These are phyloP conservation scores for Bhutanitis thaidina DNA, from an alignment of 2,888 invertebrate species.

Conservation along the genomic window DNA sequence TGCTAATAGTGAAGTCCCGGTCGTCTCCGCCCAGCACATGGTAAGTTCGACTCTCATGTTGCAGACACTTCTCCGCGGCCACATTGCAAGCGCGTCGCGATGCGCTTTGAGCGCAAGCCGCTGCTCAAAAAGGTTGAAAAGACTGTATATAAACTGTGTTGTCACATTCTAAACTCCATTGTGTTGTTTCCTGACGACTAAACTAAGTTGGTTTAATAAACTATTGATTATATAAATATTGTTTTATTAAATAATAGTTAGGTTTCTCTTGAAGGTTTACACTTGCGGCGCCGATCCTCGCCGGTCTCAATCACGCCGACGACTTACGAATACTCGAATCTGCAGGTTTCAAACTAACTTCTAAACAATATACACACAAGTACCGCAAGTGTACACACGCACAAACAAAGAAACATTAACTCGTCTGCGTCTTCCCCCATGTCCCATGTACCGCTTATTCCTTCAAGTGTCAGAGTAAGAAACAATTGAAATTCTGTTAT, in stretches of 20 bases:
- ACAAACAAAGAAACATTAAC: no score
- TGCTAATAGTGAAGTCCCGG: not conserved
- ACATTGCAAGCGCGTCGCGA: constrained; percentile 26
- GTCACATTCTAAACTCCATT: constrained; percentile 39
- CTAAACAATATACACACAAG: no score
- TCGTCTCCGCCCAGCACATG: not conserved
- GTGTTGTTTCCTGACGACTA: constrained; percentile 44
- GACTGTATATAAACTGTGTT: constrained; percentile 44
- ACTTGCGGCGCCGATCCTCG: no score
- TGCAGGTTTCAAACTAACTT: no score
- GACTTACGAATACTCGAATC: no score
- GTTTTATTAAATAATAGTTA: constrained; percentile 24
- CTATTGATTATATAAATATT: constrained; percentile 34
- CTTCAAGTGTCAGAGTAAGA: no score
- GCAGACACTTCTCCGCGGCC: constrained; percentile 31
- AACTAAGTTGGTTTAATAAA: constrained; percentile 47
- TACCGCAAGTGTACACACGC: no score
- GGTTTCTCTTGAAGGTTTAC: no score
- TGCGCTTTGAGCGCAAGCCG: constrained; percentile 22
- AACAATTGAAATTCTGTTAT: no score
- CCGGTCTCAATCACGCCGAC: no score
- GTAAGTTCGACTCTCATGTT: constrained; percentile 9
- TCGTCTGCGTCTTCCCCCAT: no score
- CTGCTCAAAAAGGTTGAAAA: not conserved
- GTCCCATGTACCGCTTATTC: no score